Base-by-base conservation (phyloP, 2,113 vertebrate genomes). In the Hippocampus abdominalis region DNA sequence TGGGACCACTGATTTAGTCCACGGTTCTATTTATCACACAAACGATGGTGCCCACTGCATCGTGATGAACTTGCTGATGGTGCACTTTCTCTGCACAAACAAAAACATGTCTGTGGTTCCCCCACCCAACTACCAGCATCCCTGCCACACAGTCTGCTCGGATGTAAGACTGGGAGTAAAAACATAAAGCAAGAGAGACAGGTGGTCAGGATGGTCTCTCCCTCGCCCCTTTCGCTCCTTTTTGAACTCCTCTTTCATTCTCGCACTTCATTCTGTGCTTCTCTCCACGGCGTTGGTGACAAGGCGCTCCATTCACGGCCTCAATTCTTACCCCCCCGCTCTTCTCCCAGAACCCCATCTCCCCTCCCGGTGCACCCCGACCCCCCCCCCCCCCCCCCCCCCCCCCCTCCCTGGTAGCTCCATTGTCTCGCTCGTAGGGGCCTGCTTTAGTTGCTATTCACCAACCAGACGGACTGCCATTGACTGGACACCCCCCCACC, bases 381-480 rank as follows among this genome's bases (percentile, higher is more conserved):
- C 73, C 84, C 70, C 77, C 76, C 88, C 89, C 78, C 88, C 86
- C 86, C 83, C 84, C 84, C 85, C 78, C 84, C 70, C 77, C 76
- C 88, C 89, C 78, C 88, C 86, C 86, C 83, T 85, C 84, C 85
- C 78, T 80, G 76, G 71, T 20, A 73, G 68, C 77, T 87, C 90
- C 89, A 94, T 94, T 93, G 90, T 92, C 86, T 85, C 16, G 79
- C 79, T 84, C 36, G 73, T 83, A 88, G 91, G 92, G 93, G 89
- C 88, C 90, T 92, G 91, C 88, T 88, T 92, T 87, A 75, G 90
- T 82, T 89, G 87, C 93, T 94, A 97, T 98, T 97, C 95, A 96
- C 89, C 88, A 90, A 87, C 92, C 92, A 93, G 92, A 92, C 91
- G 88, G 88, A 84, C 84, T 67, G 79, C 91, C 89, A 92, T 92